Percentiles rank a stretch among this genome's conserved stretches.
phyloP scores from a whole-genome alignment of 2,113 vertebrate species.

The Phrynosoma platyrhinos region DNA sequence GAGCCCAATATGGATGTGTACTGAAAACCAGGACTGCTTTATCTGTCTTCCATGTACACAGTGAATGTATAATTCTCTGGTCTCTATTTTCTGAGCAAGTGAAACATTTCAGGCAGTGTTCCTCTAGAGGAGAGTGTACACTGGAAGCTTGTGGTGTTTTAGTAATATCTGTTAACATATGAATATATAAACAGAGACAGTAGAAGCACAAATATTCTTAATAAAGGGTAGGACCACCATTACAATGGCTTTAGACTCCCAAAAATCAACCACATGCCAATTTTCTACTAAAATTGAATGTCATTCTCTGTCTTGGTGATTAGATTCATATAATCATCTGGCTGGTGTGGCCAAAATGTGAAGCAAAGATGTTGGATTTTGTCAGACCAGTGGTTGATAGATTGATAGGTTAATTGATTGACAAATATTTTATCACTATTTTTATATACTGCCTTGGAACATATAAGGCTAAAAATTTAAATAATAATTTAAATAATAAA shows the following conservation, averaged over 20 bases:
- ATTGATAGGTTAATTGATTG: too few species aligned
- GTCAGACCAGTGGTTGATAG: too few species aligned
- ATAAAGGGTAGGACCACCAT: not conserved
- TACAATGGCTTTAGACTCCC: not conserved
- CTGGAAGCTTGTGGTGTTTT: not conserved
- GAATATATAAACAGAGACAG: not conserved
- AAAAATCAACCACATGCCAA: not conserved
- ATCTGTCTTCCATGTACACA: not conserved
- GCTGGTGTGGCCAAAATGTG: not conserved
- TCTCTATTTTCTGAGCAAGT: not conserved
- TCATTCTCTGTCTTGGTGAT: not conserved
- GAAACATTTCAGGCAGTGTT: not conserved
- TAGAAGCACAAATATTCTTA: not conserved
- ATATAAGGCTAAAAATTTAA: too few species aligned
- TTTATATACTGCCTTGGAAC: too few species aligned
- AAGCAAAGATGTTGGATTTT: too few species aligned
- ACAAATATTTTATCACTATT: too few species aligned
- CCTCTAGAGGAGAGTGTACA: not conserved
- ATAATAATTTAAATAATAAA: too few species aligned
- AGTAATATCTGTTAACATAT: not conserved
- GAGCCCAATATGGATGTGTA: not conserved
- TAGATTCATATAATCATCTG: constrained; percentile 2
- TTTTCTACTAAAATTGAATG: not conserved
- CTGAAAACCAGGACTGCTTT: not conserved
- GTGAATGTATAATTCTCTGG: not conserved